Conservation (phyloP, 2,797 vertebrate genomes). For the Telmatherina bonti region DNA sequence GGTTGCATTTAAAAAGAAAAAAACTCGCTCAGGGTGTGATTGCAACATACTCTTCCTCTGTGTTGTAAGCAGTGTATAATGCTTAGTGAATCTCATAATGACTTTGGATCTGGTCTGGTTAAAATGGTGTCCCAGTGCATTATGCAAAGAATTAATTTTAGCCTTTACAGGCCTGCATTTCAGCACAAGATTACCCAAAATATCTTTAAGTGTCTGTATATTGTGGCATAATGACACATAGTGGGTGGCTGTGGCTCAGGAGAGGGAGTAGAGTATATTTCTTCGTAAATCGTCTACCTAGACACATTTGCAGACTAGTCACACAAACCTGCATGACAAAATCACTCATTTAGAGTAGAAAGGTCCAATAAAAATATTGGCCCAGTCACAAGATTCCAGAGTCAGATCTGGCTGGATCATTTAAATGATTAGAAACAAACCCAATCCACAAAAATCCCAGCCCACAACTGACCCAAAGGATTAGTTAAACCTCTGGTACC, state of each 20-base stretch:
- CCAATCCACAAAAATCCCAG: not conserved
- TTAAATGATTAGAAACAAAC: not conserved
- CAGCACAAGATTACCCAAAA: not conserved
- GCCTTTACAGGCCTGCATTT: not conserved
- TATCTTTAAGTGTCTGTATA: not conserved
- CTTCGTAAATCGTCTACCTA: not conserved
- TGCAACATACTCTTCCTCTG: slow-evolving; percentile 53
- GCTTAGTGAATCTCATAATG: slow-evolving; percentile 27
- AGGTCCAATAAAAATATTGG: not conserved
- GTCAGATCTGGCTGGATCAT: not conserved
- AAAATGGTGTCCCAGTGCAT: slow-evolving; percentile 8
- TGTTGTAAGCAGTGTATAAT: slow-evolving; percentile 46
- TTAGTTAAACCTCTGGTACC: not conserved
- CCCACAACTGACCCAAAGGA: not conserved
- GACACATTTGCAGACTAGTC: not conserved
- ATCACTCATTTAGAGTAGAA: not conserved
- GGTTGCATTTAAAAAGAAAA: slow-evolving; percentile 49
- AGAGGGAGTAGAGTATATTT: not conserved
- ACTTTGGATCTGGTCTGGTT: slow-evolving; percentile 31
- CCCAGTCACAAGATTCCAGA: not conserved
- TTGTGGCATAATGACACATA: not conserved
- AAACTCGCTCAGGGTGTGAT: slow-evolving; percentile 40
- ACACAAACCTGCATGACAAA: not conserved
- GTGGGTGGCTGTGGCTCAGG: not conserved
- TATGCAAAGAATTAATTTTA: not conserved